Conservation (phyloP, 2,797 vertebrate species). For the Lateolabrax maculatus region DNA sequence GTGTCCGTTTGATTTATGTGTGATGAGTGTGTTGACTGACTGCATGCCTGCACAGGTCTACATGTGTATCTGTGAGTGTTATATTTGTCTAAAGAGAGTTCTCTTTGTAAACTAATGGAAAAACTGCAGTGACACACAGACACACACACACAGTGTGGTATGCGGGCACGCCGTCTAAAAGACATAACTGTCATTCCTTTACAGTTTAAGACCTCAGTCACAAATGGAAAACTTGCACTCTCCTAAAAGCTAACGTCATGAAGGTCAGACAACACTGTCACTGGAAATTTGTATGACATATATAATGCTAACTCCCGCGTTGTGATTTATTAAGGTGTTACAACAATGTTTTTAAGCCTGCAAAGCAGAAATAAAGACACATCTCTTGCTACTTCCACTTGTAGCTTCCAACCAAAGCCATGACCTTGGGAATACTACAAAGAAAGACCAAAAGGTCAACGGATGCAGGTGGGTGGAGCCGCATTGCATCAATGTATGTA, state of each 20-base stretch:
- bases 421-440: not conserved
- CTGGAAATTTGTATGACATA: too few species aligned
- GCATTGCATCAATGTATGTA: not conserved
- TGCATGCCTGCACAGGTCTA: slow-evolving; percentile 26
- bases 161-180: slow-evolving; percentile 18
- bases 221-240: slow-evolving; percentile 22
- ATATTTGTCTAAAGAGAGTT: slow-evolving; percentile 49
- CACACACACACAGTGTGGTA: slow-evolving; percentile 8
- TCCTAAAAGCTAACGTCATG: slow-evolving; percentile 6
- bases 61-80: slow-evolving; percentile 27
- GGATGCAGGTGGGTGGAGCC: not conserved
- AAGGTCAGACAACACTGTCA: slow-evolving; percentile 32
- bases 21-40: slow-evolving; percentile 33
- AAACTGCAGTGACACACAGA: not conserved
- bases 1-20: slow-evolving; percentile 36
- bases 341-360: not conserved
- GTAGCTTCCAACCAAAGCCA: not conserved
- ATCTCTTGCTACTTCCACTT: not conserved
- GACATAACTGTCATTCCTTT: slow-evolving; percentile 42
- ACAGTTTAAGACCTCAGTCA: slow-evolving; percentile 40
- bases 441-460: not conserved
- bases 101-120: slow-evolving; percentile 43
- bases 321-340: not conserved
- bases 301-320: not conserved
- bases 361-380: not conserved